Base-by-base conservation (phyloP, 2,113 vertebrate genomes). In the Tragelaphus imberbis region DNA sequence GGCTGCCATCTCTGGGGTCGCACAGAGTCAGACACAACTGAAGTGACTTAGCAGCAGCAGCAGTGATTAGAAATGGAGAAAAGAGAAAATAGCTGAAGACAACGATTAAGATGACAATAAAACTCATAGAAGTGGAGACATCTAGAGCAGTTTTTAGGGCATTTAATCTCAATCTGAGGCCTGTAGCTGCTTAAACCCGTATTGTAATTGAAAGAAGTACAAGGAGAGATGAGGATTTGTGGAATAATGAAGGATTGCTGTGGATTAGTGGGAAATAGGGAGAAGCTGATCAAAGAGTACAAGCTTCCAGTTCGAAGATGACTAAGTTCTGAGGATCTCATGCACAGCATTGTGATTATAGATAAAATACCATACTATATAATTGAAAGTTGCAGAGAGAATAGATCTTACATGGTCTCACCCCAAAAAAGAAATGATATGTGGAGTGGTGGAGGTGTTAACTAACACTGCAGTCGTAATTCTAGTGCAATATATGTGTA, bases 111-210 rank as follows among this genome's bases (percentile, higher is more conserved):
- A 90, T 61, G 8, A 88, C 63, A 82, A 0, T 84, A 92, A 86
- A 80, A 61, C 53, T 80, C 63, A 58, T 15, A 71, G 84, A 81
- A 86, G 63, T 91, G 33, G 33, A 75, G 87, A 88, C 55, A 53
- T 65, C 49, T 65, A 49, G 75, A 84, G 71, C 25, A 33, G 49
- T 79, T 88, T 77, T 93, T 84, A 84, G 65, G 77, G n/a, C 75
- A 75, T 47, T 1, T 77, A 56, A 82, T 94, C n/a, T 96, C 56
- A 61, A 2, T 44, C 88, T 88, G 51, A 81, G 84, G 16, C 25
- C 12, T 28, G 8, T 51, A 53, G 44, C 3, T 93, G 14, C 86
- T 87, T 88, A 86, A 86, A 49, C 56, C 81, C 86, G 15, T 59
- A 55, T 56, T 63, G 33, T 93, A 49, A 51, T 25, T 84, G 84